Evolutionary conservation across 1,140 invertebrate genomes (phyloP).

Genomic region (Heliothis subflexa): DNA sequence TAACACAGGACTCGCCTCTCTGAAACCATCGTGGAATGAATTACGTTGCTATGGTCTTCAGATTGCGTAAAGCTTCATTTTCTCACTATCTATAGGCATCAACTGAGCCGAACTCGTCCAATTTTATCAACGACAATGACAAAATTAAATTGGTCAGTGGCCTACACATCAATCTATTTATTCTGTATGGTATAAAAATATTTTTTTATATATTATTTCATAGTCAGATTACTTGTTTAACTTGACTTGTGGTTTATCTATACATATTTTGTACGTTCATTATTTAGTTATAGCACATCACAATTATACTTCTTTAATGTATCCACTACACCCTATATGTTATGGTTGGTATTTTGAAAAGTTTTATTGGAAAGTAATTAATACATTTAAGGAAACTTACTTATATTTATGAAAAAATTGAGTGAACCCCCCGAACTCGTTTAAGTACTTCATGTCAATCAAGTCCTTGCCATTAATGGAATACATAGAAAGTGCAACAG

Average conservation of each 20-base stretch:
- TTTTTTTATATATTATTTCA: constrained; percentile 67
- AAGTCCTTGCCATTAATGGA: constrained; percentile 59
- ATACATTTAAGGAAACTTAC: constrained; percentile 41
- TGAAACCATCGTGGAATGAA: constrained; percentile 75
- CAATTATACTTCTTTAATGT: constrained; percentile 52
- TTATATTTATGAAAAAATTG: constrained; percentile 48
- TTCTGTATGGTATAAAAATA: constrained; percentile 82
- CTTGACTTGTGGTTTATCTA: constrained; percentile 73
- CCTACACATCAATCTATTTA: constrained; percentile 73
- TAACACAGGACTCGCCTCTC: constrained; percentile 58
- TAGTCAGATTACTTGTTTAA: constrained; percentile 70
- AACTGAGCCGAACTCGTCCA: constrained; percentile 19
- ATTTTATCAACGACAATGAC: constrained; percentile 43
- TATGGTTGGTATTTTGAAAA: constrained; percentile 67
- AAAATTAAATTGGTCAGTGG: constrained; percentile 70
- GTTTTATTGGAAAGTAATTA: constrained; percentile 46
- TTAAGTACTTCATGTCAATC: constrained; percentile 71
- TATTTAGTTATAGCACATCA: constrained; percentile 80
- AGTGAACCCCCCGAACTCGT: constrained; percentile 58
- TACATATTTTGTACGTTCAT: constrained; percentile 83
- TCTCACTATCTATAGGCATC: constrained; percentile 41
- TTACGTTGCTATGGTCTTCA: constrained; percentile 63
- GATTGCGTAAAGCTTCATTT: constrained; percentile 68
- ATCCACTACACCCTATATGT: constrained; percentile 68
- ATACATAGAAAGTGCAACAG: constrained; percentile 10